A percentile compares a stretch with the other conserved stretches of the same genome.
Evolutionary conservation across 2,888 invertebrate species (phyloP).

Genomic region (Gnatocerus cornutus): DNA sequence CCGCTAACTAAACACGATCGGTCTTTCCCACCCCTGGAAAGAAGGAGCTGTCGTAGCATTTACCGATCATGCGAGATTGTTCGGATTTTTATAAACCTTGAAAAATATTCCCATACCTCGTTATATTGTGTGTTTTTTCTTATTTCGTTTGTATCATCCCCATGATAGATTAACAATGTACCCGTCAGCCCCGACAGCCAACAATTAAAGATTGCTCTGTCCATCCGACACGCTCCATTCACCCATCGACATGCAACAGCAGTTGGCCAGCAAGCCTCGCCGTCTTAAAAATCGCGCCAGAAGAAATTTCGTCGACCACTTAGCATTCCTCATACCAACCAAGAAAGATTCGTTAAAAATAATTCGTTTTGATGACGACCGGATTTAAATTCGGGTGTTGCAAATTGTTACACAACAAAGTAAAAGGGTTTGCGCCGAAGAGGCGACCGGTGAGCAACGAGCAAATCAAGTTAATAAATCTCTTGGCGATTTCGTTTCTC

Average conservation of each 20-base stretch:
- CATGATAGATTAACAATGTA: slow-evolving; percentile 56
- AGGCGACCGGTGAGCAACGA: slow-evolving; percentile 33
- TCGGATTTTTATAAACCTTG: too few species aligned
- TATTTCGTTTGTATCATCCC: slow-evolving; percentile 37
- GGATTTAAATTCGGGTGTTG: slow-evolving; percentile 3
- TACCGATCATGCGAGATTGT: too few species aligned
- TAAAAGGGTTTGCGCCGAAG: slow-evolving; percentile 33
- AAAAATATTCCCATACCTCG: too few species aligned
- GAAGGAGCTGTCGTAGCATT: too few species aligned
- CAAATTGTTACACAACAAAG: slow-evolving; percentile 12
- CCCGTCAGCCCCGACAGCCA: slow-evolving; percentile 55
- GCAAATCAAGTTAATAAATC: slow-evolving; percentile 55
- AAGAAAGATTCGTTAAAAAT: background rate
- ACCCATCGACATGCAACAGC: slow-evolving; percentile 53
- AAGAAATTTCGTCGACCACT: slow-evolving; percentile 21
- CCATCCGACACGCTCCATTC: slow-evolving; percentile 55
- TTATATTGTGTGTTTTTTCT: background rate
- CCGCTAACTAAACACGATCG: too few species aligned
- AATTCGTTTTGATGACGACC: slow-evolving; percentile 10
- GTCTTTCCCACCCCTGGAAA: too few species aligned
- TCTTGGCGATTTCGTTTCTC: slow-evolving; percentile 52
- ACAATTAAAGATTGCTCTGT: slow-evolving; percentile 56
- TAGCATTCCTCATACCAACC: slow-evolving; percentile 8
- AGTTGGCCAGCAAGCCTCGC: slow-evolving; percentile 43
- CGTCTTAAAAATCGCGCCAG: slow-evolving; percentile 5